Base-by-base conservation (phyloP, 2,113 vertebrate species). In the Cygnus atratus region DNA sequence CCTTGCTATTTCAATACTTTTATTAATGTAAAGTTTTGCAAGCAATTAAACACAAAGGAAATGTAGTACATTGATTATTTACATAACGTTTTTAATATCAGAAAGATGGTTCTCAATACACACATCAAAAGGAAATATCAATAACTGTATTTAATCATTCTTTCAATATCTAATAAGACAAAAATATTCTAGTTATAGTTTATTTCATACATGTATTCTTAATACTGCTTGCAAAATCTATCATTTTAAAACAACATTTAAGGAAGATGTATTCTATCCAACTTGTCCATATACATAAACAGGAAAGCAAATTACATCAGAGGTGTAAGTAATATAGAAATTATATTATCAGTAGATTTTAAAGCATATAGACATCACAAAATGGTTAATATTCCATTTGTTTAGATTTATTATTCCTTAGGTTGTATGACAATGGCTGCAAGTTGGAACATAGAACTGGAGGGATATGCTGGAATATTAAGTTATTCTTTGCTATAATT, bases 1-100 rank as follows among this genome's bases (percentile, higher is more conserved):
- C 22, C 28, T 94, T 88, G 41, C 41, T 91, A 18, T 10, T 75
- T 92, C 83, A 62, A 46, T 93, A 72, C 52, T 90, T 91, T 91
- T 13, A n/a, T 58, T 88, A 89, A 95, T 94, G 84, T 8, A 92
- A 96, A 84, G 63, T 65, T 90, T 90, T 90, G 63, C 50, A 95
- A 97, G 41, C 29, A 91, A 90, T 84, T 91, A 88, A 92, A 75
- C 33, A 35, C 46, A 84, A 94, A 92, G 31, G 35, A 88, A 94
- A 20, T 46, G 26, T 1, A 63, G 33, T 66, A 21, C 31, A 75
- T 28, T 86, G 35, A 92, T 79, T 77, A 93, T 61, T 62, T 91
- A 55, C 29, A 66, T 58, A 63, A 85, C 1, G 63, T 43, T 75
- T 88, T 83, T 48, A 24, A 21, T 71, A 84, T 54, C 43, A 88